phyloP scores from a whole-genome alignment of 2,888 invertebrate species.

The Drosophila paramelanica region DNA sequence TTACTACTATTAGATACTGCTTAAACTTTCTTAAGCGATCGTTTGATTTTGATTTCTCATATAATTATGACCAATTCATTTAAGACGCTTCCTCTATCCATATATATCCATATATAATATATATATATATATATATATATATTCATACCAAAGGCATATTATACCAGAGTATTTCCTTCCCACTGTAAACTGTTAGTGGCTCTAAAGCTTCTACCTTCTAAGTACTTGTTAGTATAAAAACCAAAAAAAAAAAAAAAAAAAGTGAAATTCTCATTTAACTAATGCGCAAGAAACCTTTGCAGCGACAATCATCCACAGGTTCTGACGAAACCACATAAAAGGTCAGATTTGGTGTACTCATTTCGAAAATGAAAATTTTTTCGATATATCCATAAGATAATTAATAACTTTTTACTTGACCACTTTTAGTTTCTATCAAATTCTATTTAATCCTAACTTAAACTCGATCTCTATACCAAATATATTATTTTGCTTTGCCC shows the following conservation, averaged over 20 bases:
- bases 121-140: background rate
- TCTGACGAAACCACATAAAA: slow-evolving; percentile 83
- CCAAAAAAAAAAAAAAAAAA: slow-evolving; percentile 1
- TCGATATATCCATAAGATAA: slow-evolving; percentile 31
- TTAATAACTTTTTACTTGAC: slow-evolving; percentile 12
- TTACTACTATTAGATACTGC: slow-evolving; percentile 3
- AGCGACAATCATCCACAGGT: slow-evolving; percentile 84
- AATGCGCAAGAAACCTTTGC: slow-evolving; percentile 81
- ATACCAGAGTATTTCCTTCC: background rate
- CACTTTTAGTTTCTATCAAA: slow-evolving; percentile 21
- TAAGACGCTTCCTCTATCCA: background rate
- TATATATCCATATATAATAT: background rate
- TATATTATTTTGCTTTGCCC: slow-evolving; percentile 21
- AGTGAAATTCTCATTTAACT: slow-evolving; percentile 43
- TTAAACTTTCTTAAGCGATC: background rate
- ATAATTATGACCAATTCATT: background rate
- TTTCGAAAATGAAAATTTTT: slow-evolving; percentile 14
- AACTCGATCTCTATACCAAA: slow-evolving; percentile 14
- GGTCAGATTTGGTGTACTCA: slow-evolving; percentile 81
- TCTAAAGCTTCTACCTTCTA: background rate
- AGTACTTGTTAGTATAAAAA: slow-evolving; percentile 25
- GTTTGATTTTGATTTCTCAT: slow-evolving; percentile 3
- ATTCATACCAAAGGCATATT: background rate
- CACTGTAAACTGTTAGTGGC: background rate
- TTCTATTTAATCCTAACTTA: slow-evolving; percentile 15